Percentiles rank a stretch among this genome's conserved stretches.
phyloP scores from a whole-genome alignment of 2,113 vertebrate genomes.

The Psittacara wagleri region DNA sequence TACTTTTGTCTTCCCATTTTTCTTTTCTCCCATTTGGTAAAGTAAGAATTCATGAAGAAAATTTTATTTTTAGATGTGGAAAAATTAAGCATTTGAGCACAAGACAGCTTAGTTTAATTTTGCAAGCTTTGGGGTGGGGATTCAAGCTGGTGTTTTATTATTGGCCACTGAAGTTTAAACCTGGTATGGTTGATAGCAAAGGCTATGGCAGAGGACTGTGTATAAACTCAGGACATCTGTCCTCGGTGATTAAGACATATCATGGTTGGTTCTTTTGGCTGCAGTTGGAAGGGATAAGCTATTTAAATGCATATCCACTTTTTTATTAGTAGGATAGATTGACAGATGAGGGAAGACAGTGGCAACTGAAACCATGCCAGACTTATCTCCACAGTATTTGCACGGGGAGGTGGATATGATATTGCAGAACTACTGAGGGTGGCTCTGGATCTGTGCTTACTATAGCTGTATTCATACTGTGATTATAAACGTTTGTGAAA shows the following conservation, averaged over 20 bases:
- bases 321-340: neutral
- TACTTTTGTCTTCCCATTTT: neutral
- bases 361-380: neutral
- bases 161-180: neutral
- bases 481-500: neutral
- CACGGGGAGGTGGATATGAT: neutral
- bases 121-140: neutral
- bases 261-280: neutral
- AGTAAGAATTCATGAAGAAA: neutral
- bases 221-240: neutral
- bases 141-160: neutral
- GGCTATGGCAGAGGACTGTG: neutral
- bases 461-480: neutral
- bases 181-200: neutral
- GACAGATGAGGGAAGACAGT: slow-evolving; percentile 33
- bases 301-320: neutral
- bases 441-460: neutral
- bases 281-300: neutral
- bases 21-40: neutral
- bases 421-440: neutral
- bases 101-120: neutral
- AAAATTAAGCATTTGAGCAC: neutral
- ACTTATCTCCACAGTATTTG: neutral
- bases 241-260: neutral
- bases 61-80: neutral